phyloP scores from a whole-genome alignment of 2,888 invertebrate species.

The Meliscaeva auricollis region DNA sequence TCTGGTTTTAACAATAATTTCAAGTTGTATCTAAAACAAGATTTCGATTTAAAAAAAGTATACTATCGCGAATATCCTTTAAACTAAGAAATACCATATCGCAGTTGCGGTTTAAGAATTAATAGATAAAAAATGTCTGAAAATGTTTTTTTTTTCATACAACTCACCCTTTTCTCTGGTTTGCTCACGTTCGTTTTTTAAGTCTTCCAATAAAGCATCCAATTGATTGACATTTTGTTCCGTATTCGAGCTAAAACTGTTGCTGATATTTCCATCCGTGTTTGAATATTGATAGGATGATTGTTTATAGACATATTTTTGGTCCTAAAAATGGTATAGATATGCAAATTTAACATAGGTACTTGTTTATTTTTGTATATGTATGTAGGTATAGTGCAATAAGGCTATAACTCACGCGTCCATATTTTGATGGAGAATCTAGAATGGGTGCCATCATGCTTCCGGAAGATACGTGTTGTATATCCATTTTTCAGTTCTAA shows the following conservation, averaged over 20 bases:
- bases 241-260: conserved; percentile 77
- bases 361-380: background rate
- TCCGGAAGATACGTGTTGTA: conserved; percentile 68
- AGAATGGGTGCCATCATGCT: too few relatives aligned
- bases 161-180: conserved; percentile 80
- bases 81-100: too few relatives aligned
- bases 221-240: conserved; percentile 90
- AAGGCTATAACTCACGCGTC: conserved; percentile 57
- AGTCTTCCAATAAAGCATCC: conserved; percentile 90
- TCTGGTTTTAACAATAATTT: too few relatives aligned
- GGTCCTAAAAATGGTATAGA: conserved; percentile 78
- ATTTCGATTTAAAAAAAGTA: too few relatives aligned
- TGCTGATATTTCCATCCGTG: conserved; percentile 80
- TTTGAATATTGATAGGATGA: conserved; percentile 83
- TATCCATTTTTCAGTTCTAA: conserved; percentile 64
- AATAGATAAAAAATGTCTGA: too few relatives aligned
- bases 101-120: too few relatives aligned
- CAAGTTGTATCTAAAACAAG: too few relatives aligned
- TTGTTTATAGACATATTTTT: conserved; percentile 82
- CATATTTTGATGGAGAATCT: conserved; percentile 64
- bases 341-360: background rate
- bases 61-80: too few relatives aligned
- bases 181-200: conserved; percentile 85
- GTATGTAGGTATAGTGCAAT: background rate
- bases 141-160: background rate